These are phyloP conservation scores for Bhutanitis thaidina DNA, from an alignment of 2,888 invertebrate species.

Conservation along the genomic window DNA sequence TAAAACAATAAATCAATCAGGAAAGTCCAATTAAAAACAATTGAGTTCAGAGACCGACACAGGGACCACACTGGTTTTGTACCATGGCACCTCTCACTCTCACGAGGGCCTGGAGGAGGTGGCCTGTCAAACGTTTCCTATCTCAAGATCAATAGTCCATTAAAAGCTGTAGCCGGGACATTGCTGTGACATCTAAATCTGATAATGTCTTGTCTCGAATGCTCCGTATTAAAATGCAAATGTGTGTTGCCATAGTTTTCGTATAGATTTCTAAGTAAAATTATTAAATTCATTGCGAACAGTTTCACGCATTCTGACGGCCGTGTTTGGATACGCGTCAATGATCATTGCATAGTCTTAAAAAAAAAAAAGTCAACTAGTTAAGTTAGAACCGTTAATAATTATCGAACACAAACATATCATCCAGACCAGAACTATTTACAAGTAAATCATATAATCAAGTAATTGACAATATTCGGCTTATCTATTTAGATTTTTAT, in stretches of 20 bases:
- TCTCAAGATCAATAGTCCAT: slow-evolving; percentile 24
- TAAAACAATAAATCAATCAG: too few species aligned
- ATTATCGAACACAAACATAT: too few species aligned
- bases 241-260: slow-evolving; percentile 16
- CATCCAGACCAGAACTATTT: too few species aligned
- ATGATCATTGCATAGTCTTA: too few species aligned
- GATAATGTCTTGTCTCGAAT: slow-evolving; percentile 30
- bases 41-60: neutral
- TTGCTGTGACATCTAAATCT: slow-evolving; percentile 25
- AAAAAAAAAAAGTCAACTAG: too few species aligned
- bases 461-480: too few species aligned
- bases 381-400: too few species aligned
- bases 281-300: neutral
- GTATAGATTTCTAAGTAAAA: neutral
- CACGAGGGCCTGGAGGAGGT: neutral
- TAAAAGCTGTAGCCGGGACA: slow-evolving; percentile 23
- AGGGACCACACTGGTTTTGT: neutral
- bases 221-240: slow-evolving; percentile 33
- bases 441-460: too few species aligned
- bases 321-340: too few species aligned
- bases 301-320: too few species aligned
- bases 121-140: slow-evolving; percentile 5
- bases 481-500: too few species aligned
- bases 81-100: neutral
- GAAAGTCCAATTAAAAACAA: neutral